Evolutionary conservation across 2,797 vertebrate genomes (phyloP), one percentile per base, ranked within the genome.

Genomic region (Danio tinwini): DNA sequence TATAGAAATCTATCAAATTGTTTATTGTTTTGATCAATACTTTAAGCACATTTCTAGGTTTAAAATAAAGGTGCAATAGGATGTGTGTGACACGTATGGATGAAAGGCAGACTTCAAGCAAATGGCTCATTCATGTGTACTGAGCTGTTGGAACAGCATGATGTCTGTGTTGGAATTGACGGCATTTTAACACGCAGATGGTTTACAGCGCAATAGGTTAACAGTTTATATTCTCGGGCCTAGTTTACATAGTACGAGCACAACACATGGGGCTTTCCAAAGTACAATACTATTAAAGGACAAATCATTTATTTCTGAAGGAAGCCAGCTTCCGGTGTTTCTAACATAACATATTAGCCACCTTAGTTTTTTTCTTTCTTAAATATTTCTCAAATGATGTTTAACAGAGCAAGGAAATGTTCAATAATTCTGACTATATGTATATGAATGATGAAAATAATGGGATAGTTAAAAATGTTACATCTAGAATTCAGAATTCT

Each of bases 101-200:
- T 37, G 56, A 81, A 63, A 63, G 55, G 45, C 76, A 69, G 19
- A 45, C 58, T 64, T 17, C 12, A 9, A 69, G 71, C 73, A 80
- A 83, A 82, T 83, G 84, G 84, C 67, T 79, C 67, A 81, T 73
- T 85, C 59, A 78, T 76, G 81, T 85, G 81, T 45, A 85, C 49
- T 62, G 74, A 85, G 77, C 68, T 76, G 74, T 61, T 83, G 64
- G 45, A 78, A 19, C 74, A 83, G 74, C 78, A 83, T 67, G 76
- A 39, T 37, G 68, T 74, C 76, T 74, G 56, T 16, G 59, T 61
- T 37, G 59, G 21, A 58, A 21, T 10, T 59, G 61, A 65, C n/a
- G 2, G 44, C 47, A 47, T 80, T 80, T 45, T 29, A 59, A 62
- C 37, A 53, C 17, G 1, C 12, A 61, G 11, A 53, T 50, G 64